A percentile compares a stretch with the other conserved stretches of the same genome.
These are phyloP conservation scores for Steromphala cineraria DNA, from an alignment of 2,888 invertebrate species.

Conservation along the genomic window DNA sequence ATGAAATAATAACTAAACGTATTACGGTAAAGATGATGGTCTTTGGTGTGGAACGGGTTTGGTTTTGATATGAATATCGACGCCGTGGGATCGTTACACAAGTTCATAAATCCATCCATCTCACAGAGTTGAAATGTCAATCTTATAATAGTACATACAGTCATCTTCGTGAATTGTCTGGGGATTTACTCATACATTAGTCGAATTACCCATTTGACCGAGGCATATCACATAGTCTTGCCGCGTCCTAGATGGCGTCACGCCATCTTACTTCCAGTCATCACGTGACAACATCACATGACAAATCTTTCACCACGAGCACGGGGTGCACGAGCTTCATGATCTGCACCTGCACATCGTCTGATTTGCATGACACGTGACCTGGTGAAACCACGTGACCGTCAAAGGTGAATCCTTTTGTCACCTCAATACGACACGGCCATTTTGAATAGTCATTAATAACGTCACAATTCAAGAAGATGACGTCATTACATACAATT, in stretches of 20 bases:
- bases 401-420: not conserved
- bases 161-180: too few relatives aligned
- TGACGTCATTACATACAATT: conserved; percentile 4
- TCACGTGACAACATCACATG: conserved; percentile 11
- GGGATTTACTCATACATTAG: not conserved
- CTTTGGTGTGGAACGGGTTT: too few relatives aligned
- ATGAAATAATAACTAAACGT: too few relatives aligned
- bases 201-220: conserved; percentile 14
- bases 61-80: too few relatives aligned
- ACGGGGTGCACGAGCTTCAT: not conserved
- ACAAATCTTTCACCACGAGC: conserved; percentile 3
- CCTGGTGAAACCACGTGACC: not conserved
- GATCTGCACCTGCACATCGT: conserved; percentile 2
- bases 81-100: too few relatives aligned
- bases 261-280: not conserved
- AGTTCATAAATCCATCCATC: too few relatives aligned
- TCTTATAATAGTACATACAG: too few relatives aligned
- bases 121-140: too few relatives aligned
- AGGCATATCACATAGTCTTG: conserved; percentile 5
- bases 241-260: conserved; percentile 9
- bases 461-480: not conserved
- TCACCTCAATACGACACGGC: not conserved
- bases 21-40: too few relatives aligned
- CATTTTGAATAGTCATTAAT: not conserved
- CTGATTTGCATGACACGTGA: conserved; percentile 5